Base-by-base conservation (phyloP, 2,888 invertebrate species). In the Stegophylla sp. region DNA sequence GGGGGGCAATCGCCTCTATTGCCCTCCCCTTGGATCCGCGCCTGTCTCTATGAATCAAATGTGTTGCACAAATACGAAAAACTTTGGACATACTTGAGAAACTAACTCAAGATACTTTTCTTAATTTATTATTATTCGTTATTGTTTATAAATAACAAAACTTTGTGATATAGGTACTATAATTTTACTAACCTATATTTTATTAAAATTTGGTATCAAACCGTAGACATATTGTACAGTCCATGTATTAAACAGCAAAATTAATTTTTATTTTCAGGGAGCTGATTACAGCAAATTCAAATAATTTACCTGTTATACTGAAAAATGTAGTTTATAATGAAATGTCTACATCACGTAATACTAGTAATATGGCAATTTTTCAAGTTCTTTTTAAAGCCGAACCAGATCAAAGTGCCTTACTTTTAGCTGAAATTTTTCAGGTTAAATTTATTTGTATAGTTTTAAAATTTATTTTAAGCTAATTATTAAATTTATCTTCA, bases 301-400 rank as follows among this genome's bases (percentile, higher is more conserved):
- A 94, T 34, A 94, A 97, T 85, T 88, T 97, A 76, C 91, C 92
- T 82, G 92, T 94, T 48, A 91, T 96, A 83, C 88, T 98, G 84
- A 96, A 95, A 84, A 94, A 95, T 86, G 95, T 96, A 0, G 93
- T 98, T 82, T 96, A 95, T 89, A 98, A 98, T 87, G 98, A 98
- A 88, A 88, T 98, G 84, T 96, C 97, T 0, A 93, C 93, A 85
- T 92, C 93, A 43, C 91, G 97, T 82, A 96, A 97, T 88, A 94
- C 96, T 0, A 97, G 97, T 88, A 98, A 98, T 87, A 94, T 97
- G 92, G 91, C 94, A 15, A 93, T 97, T 87, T 89, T 98, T 20
- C 93, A 92, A 2, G 93, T 94, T 13, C 92, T 97, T 87, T 94
- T 97, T 86, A 94, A 94, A 87, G 92, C 93, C 34, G 90, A 93